A percentile compares a stretch with the other conserved stretches of the same genome.
Evolutionary conservation across 2,888 invertebrate genomes (phyloP).

Genomic region (Sinodicranocentrus sp.): DNA sequence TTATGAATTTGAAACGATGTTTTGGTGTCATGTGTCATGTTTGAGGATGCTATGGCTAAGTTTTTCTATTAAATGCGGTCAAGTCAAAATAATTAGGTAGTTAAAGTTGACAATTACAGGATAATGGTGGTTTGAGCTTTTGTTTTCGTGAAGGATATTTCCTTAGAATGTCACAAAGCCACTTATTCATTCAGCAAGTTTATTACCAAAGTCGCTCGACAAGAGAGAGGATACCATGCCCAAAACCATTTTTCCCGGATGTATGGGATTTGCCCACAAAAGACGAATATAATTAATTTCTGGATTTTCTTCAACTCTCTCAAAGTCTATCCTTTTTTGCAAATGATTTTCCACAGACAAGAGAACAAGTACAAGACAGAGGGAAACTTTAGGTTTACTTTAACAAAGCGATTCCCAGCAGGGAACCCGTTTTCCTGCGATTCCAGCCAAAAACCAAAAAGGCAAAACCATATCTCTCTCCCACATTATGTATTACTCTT

Average conservation of each 20-base stretch:
- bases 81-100: too few species aligned
- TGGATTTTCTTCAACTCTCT: neutral
- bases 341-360: neutral
- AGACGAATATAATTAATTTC: neutral
- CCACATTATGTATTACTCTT: too few species aligned
- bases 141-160: too few species aligned
- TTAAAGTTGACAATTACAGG: too few species aligned
- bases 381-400: constrained; percentile 33
- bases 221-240: neutral
- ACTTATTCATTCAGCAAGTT: too few species aligned
- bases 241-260: constrained; percentile 35
- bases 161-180: too few species aligned
- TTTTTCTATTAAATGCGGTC: too few species aligned
- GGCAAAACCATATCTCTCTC: constrained; percentile 14
- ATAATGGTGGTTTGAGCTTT: too few species aligned
- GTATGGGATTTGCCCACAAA: constrained; percentile 2
- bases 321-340: neutral
- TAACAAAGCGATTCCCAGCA: constrained; percentile 38
- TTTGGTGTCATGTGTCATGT: too few species aligned
- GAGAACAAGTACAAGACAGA: neutral
- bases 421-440: constrained; percentile 26
- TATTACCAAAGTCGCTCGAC: neutral
- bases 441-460: constrained; percentile 40
- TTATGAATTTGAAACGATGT: too few species aligned
- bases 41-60: too few species aligned